Evolutionary conservation across 2,888 invertebrate species (phyloP).

Genomic region (Odontocerum albicorne): DNA sequence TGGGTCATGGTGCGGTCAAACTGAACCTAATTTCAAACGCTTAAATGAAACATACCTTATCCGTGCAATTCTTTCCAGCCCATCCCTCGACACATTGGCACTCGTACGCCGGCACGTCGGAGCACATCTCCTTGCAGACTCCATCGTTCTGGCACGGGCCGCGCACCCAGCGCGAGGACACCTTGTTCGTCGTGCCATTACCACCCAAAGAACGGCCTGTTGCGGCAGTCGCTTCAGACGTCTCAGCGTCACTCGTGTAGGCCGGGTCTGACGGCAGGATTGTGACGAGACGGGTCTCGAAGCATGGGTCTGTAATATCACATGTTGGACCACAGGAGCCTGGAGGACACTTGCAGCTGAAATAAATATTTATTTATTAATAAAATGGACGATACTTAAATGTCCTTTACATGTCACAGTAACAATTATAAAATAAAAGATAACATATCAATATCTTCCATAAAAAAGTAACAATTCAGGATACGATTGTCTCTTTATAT

Average conservation of each 20-base stretch:
- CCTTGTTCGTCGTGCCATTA: constrained; percentile 17
- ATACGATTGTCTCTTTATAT: too few relatives aligned
- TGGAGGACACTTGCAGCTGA: constrained; percentile 59
- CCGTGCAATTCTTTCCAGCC: constrained; percentile 74
- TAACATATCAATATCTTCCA: too few relatives aligned
- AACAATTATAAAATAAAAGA: too few relatives aligned
- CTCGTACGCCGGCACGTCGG: constrained; percentile 59
- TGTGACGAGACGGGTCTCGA: constrained; percentile 38
- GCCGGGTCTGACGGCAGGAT: neutral
- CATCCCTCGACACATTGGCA: constrained; percentile 72
- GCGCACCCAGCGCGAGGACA: constrained; percentile 40
- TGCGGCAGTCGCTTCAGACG: neutral
- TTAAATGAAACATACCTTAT: constrained; percentile 59
- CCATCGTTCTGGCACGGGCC: constrained; percentile 74
- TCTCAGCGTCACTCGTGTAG: neutral
- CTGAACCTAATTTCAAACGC: too few relatives aligned
- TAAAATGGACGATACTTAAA: too few relatives aligned
- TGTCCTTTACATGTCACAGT: too few relatives aligned
- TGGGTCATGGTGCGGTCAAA: too few relatives aligned
- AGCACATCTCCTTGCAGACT: constrained; percentile 68
- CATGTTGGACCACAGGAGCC: constrained; percentile 76
- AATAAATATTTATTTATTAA: too few relatives aligned
- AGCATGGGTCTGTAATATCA: constrained; percentile 73
- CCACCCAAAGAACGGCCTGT: constrained; percentile 5
- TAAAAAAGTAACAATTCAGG: too few relatives aligned